Percentiles rank a stretch among this genome's conserved stretches.
phyloP scores from a whole-genome alignment of 2,797 vertebrate species.

The Oceanodroma leucorhoa region DNA sequence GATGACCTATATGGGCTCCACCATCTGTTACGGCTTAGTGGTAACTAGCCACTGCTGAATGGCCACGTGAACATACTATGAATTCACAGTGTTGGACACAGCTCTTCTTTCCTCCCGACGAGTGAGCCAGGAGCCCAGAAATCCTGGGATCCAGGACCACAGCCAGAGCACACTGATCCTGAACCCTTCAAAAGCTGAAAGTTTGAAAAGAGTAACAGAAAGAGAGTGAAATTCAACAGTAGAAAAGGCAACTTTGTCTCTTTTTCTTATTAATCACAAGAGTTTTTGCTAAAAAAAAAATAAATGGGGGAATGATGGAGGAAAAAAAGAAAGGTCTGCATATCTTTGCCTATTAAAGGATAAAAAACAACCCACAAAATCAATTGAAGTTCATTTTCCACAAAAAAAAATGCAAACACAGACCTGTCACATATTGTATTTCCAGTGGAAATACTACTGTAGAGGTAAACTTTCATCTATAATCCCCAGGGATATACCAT shows the following conservation, averaged over 20 bases:
- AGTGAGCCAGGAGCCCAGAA: neutral
- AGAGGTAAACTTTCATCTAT: neutral
- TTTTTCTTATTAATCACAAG: neutral
- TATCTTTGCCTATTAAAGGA: neutral
- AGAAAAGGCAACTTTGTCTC: neutral
- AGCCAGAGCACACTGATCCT: neutral
- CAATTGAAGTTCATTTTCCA: neutral
- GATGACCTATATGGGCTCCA: neutral
- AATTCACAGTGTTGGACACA: neutral
- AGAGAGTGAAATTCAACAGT: neutral
- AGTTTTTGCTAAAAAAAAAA: neutral
- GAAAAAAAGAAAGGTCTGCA: neutral
- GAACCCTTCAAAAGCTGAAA: neutral
- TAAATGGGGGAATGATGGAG: rapidly evolving
- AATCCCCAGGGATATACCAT: neutral
- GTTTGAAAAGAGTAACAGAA: neutral
- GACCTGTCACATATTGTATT: neutral
- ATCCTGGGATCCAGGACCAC: neutral
- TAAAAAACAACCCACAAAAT: neutral
- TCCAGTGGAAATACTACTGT: neutral
- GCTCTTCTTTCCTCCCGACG: rapidly evolving
- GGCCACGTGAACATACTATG: neutral
- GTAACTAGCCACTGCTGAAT: neutral
- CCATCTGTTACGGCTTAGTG: neutral
- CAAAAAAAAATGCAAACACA: neutral